Evolutionary conservation across 2,113 vertebrate genomes (phyloP).

Genomic region (Rhombomys opimus): DNA sequence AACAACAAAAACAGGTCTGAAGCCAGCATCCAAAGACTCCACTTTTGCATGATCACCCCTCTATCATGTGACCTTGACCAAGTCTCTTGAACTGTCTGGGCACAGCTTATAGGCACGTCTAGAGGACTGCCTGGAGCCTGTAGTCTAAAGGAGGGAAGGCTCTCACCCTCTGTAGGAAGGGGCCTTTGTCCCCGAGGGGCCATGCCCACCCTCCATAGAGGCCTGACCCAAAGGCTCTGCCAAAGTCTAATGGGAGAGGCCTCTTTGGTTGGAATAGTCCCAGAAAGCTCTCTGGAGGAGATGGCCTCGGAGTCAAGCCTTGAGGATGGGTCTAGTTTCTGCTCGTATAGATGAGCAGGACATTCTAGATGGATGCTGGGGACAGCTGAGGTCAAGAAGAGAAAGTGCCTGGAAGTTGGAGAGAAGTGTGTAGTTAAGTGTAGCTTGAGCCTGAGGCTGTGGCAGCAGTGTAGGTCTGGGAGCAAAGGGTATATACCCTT

Average conservation of each 20-base stretch:
- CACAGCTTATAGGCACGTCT: not conserved
- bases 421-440: not conserved
- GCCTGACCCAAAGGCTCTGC: not conserved
- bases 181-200: not conserved
- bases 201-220: not conserved
- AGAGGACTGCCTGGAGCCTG: not conserved
- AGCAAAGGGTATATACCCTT: not conserved
- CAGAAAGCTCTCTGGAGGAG: constrained; percentile 2
- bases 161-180: not conserved
- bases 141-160: not conserved
- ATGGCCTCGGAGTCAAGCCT: constrained; percentile 8
- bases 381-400: not conserved
- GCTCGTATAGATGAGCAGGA: not conserved
- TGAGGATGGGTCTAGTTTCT: not conserved
- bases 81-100: not conserved
- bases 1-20: not conserved
- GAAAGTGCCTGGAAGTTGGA: not conserved
- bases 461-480: not conserved
- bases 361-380: accelerated
- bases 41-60: not conserved
- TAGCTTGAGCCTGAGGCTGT: not conserved
- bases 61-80: constrained; percentile 39
- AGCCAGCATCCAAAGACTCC: not conserved
- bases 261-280: not conserved
- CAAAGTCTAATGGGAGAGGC: not conserved